phyloP scores from a whole-genome alignment of 2,888 invertebrate species.

The Pseudoips prasinana region DNA sequence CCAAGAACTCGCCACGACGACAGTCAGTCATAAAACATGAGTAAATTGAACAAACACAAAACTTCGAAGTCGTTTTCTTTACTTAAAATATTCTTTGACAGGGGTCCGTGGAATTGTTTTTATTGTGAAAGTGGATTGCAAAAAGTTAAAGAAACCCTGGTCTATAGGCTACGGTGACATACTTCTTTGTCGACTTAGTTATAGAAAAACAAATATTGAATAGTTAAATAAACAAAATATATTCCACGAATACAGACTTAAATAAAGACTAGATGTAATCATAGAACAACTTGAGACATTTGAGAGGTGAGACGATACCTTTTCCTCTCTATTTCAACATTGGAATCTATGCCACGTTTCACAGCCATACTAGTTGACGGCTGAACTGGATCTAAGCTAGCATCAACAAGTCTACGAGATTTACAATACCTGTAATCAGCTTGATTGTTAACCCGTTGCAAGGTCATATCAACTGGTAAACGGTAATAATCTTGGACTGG shows the following conservation, averaged over 20 bases:
- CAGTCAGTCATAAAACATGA: too few relatives aligned
- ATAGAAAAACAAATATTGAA: too few relatives aligned
- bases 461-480: conserved; percentile 53
- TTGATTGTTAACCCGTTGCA: conserved; percentile 53
- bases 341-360: conserved; percentile 59
- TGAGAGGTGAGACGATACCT: conserved; percentile 60
- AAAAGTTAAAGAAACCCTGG: too few relatives aligned
- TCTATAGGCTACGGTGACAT: too few relatives aligned
- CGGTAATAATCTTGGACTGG: conserved; percentile 45
- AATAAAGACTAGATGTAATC: conserved; percentile 51
- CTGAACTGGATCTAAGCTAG: conserved; percentile 50
- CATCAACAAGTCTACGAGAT: conserved; percentile 60
- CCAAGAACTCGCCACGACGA: too few relatives aligned
- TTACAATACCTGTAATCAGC: conserved; percentile 61
- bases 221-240: too few relatives aligned
- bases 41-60: too few relatives aligned
- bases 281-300: conserved; percentile 70
- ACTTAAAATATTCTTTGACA: too few relatives aligned
- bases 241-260: conserved; percentile 37
- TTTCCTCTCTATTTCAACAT: conserved; percentile 61
- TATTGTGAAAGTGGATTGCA: too few relatives aligned
- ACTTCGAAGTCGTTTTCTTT: too few relatives aligned
- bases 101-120: too few relatives aligned
- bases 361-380: conserved; percentile 60
- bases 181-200: too few relatives aligned